These are phyloP conservation scores for Microcebus ravelobensis DNA, from an alignment of 2,113 vertebrate genomes.

Conservation along the genomic window DNA sequence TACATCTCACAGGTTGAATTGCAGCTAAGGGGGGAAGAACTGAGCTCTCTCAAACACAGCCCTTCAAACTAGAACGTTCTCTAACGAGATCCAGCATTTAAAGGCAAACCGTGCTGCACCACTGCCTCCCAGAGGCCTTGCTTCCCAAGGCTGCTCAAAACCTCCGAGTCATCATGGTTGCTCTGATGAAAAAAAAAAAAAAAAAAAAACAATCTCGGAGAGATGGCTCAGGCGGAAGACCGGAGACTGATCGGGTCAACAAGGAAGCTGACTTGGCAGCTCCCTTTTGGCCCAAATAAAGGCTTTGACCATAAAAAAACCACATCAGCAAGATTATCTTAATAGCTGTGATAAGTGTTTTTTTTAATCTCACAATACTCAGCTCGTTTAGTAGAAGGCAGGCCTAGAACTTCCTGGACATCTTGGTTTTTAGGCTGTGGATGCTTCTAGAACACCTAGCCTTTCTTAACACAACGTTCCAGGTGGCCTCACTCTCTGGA, in stretches of 20 bases:
- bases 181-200: not conserved
- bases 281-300: not conserved
- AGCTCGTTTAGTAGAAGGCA: not conserved
- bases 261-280: not conserved
- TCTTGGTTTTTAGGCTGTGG: not conserved
- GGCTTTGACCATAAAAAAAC: not conserved
- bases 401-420: not conserved
- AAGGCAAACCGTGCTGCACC: not conserved
- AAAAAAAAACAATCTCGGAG: too few relatives aligned
- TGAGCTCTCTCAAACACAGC: not conserved
- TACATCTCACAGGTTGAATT: not conserved
- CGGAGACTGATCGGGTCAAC: not conserved
- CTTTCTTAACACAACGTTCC: not conserved
- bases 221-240: not conserved
- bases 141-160: slow-evolving; percentile 52
- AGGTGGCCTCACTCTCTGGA: not conserved
- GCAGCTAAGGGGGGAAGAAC: not conserved
- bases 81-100: not conserved
- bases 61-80: not conserved
- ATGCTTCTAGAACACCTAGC: not conserved
- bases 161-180: slow-evolving; percentile 71
- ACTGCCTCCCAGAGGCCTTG: slow-evolving; percentile 67
- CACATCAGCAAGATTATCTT: not conserved
- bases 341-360: not conserved
- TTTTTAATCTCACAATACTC: not conserved